Base-by-base conservation (phyloP, 2,888 invertebrate species). In the Acleris cristana region DNA sequence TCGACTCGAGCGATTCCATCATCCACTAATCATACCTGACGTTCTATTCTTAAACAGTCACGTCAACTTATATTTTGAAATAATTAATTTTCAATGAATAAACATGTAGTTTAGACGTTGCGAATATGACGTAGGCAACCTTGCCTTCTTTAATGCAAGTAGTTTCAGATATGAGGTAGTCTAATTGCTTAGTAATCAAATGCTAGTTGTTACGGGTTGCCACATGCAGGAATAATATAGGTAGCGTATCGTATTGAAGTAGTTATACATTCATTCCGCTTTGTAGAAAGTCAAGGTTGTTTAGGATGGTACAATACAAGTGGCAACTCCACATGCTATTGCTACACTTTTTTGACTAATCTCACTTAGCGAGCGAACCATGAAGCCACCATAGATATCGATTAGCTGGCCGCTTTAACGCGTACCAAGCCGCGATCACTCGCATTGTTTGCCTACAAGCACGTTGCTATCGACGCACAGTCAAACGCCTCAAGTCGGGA, bases 401-500 rank as follows among this genome's bases (percentile, higher is more conserved):
- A 92, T 90, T 86, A 61, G 66, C 66, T 57, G 56, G 66, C 51
- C 44, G 65, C 60, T 61, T 65, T 60, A 34, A 40, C 62, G 57
- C 87, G 92, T 92, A 90, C 91, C 92, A 90, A 84, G 81, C 87
- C 79, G 91, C 86, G 90, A 92, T 85, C 87, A 87, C 89, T 83
- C 92, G 86, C 86, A 90, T 90, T 92, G 91, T 91, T 91, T 91
- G 89, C 84, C 75, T 82, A 79, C 80, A 86, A 82, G 83, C 86
- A 84, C 83, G 90, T 89, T 89, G 89, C 89, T 84, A 86, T 87
- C 79, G 82, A 86, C 87, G 77, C 78, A 85, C 89, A 89, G 89
- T 90, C 78, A 76, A 70, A 76, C 81, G 74, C 73, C 76, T 79
- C 82, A 80, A 82, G 81, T 84, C 86, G 85, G 79, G 81, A 78